A percentile compares a stretch with the other conserved stretches of the same genome.
Conservation (phyloP, 2,797 vertebrate species). For the Ctenochaetus hawaiiensis region DNA sequence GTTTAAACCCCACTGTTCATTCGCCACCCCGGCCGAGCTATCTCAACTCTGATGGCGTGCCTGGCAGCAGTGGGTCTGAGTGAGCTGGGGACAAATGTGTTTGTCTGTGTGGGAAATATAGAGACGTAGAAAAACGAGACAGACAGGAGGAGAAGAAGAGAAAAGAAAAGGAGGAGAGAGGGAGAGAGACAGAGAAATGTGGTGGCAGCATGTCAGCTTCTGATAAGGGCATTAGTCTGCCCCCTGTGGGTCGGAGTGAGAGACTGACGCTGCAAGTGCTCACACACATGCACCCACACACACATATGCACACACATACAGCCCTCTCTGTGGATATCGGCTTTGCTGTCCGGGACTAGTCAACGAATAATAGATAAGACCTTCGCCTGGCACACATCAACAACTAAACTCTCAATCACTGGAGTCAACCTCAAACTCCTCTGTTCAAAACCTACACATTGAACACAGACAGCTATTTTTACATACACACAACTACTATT, state of each 20-base stretch:
- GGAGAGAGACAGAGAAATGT: constrained; percentile 64
- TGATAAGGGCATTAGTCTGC: constrained; percentile 87
- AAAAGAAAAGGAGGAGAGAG: constrained; percentile 8
- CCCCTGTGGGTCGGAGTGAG: constrained; percentile 82
- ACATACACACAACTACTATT: constrained; percentile 37
- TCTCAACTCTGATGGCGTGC: constrained; percentile 56
- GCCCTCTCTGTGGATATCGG: constrained; percentile 73
- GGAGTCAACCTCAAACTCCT: constrained; percentile 49
- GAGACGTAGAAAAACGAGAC: constrained; percentile 30
- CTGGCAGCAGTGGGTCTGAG: constrained; percentile 60
- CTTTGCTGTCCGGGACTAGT: constrained; percentile 72
- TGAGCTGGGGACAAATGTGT: constrained; percentile 53
- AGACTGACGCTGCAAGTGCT: constrained; percentile 63
- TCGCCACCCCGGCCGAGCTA: constrained; percentile 31
- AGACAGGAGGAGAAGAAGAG: constrained; percentile 37
- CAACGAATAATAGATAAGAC: constrained; percentile 77
- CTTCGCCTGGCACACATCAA: constrained; percentile 61
- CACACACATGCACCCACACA: constrained; percentile 22
- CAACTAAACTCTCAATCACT: constrained; percentile 59
- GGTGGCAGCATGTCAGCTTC: constrained; percentile 81
- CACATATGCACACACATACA: constrained; percentile 5
- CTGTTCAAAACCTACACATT: constrained; percentile 51
- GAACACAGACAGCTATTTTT: constrained; percentile 42
- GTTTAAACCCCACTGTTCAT: constrained; percentile 60
- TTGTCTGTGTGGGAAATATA: constrained; percentile 44